Evolutionary conservation across 64 coral and sea anemone genomes (phyloP), one percentile per base, ranked within the genome.

Genomic region (Montipora cactus): DNA sequence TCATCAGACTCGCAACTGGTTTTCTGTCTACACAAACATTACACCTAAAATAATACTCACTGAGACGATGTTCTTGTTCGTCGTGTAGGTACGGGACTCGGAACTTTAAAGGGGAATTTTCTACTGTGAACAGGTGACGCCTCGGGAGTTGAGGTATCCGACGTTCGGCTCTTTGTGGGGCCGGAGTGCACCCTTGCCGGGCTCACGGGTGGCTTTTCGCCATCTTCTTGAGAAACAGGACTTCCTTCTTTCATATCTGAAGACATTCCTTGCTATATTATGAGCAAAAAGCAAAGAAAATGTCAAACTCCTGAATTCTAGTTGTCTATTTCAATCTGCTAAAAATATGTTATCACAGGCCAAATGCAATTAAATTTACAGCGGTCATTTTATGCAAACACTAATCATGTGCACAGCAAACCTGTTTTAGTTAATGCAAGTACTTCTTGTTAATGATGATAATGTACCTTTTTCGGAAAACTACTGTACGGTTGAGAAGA

Each of bases 31-130:
- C 53, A 12, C 61, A 64, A 4, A 3, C 9, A 64, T 64, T 15
- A 64, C 8, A 1, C 14, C 61, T 16, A 14, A 57, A 76, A 55
- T 23, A 64, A 16, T 66, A 72, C 97, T 94, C 78, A 99, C 97
- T 96, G 94, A 23, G 97, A 99, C 57, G 97, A 94, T 23, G 97
- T 99, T 71, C 97, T 96, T 23, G 78, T 99, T 75, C 97, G 93
- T 80, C 94, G 91, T n/a, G 95, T 99, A 4, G 92, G 94, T 25
- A 96, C 73, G 64, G 94, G 97, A 51, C 97, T 96, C 13, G 97
- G 97, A 2, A 99, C 44, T 82, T 91, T 87, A 74, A 95, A 95
- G 0, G 88, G 95, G 5, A 71, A 73, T 71, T 90, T 87, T 48
- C 80, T 97, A 13, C 64, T 61, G 15, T 91, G 92, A 8, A 69